Percentiles rank a stretch among this genome's conserved stretches.
phyloP scores from a whole-genome alignment of 2,113 vertebrate species.

The Rallus limicola region DNA sequence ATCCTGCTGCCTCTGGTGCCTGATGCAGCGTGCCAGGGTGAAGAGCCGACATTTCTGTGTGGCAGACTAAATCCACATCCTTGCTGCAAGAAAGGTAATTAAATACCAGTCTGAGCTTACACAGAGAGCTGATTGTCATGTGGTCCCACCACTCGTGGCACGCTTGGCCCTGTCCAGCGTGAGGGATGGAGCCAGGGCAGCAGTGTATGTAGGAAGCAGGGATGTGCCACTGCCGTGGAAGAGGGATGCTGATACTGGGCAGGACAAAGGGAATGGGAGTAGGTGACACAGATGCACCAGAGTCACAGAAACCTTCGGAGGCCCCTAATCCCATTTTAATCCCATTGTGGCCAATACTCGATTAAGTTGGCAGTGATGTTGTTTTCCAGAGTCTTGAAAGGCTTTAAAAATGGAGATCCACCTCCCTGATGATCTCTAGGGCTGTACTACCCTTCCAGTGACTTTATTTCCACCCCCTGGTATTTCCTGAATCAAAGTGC shows the following conservation, averaged over 20 bases:
- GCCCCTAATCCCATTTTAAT: not conserved
- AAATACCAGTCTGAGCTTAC: not conserved
- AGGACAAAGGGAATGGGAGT: not conserved
- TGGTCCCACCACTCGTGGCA: not conserved
- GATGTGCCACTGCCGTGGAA: too few relatives aligned
- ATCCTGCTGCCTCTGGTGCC: not conserved
- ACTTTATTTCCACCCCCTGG: too few relatives aligned
- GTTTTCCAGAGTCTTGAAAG: not conserved
- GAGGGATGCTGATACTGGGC: not conserved
- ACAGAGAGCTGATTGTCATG: not conserved
- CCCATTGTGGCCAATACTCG: not conserved
- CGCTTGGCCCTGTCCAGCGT: rapidly evolving
- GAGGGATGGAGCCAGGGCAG: not conserved
- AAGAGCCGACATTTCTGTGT: not conserved
- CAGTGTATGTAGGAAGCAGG: not conserved
- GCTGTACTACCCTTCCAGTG: not conserved
- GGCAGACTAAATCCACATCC: not conserved
- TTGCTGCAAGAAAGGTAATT: not conserved
- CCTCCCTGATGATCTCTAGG: not conserved
- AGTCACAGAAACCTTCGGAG: not conserved
- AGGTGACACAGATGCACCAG: not conserved
- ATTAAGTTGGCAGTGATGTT: not conserved
- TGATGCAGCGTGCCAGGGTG: not conserved
- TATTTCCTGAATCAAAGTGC: not conserved
- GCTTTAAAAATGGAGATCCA: not conserved